A percentile compares a stretch with the other conserved stretches of the same genome.
Evolutionary conservation across 2,888 invertebrate genomes (phyloP).

Genomic region (Brachypterus glaber): DNA sequence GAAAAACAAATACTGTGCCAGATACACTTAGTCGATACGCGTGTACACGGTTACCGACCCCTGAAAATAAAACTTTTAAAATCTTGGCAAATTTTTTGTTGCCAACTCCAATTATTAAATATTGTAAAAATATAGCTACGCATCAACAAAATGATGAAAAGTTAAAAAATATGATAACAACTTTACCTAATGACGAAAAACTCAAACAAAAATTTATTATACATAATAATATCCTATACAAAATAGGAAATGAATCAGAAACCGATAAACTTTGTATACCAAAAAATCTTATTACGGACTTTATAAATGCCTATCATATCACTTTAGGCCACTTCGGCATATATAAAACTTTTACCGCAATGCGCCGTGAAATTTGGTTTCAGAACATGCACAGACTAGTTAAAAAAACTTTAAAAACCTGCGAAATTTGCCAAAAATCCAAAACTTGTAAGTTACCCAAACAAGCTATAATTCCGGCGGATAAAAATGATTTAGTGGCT

Average conservation of each 20-base stretch:
- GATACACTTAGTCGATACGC: neutral
- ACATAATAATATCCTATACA: too few relatives aligned
- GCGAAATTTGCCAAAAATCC: neutral
- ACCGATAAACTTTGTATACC: too few relatives aligned
- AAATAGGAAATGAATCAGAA: too few relatives aligned
- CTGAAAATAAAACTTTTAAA: neutral
- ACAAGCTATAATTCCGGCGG: neutral
- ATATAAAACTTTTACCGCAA: neutral
- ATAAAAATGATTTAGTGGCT: neutral
- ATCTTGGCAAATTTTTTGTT: neutral
- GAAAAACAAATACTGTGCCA: neutral
- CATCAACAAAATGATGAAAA: neutral
- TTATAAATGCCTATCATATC: neutral
- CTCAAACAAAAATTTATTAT: too few relatives aligned
- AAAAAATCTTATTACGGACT: neutral
- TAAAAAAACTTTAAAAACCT: neutral
- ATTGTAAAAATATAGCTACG: neutral
- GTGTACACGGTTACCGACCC: neutral
- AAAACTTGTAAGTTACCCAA: neutral
- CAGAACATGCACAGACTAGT: neutral
- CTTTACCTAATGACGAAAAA: too few relatives aligned
- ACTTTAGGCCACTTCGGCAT: neutral
- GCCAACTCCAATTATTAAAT: neutral
- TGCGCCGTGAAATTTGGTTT: neutral
- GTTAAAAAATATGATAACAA: neutral